Base-by-base conservation (phyloP, 2,113 vertebrate species). In the Cebidichthys violaceus region DNA sequence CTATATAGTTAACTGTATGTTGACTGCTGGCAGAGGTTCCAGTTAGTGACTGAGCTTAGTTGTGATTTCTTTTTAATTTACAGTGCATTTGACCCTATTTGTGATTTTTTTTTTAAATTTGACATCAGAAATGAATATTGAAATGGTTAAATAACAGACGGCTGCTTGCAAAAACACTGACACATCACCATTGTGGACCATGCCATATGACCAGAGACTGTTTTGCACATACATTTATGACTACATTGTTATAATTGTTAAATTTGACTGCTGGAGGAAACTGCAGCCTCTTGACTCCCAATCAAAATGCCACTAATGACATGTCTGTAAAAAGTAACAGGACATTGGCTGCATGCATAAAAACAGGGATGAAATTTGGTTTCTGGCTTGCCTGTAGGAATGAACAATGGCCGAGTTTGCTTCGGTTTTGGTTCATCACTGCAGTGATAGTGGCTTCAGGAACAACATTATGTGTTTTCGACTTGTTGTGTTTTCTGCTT, bases 271-370 rank as follows among this genome's bases (percentile, higher is more conserved):
- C 61, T n/a, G 22, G 55, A 68, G 54, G 43, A 77, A 45, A 27
- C 60, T 31, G 22, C 33, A 29, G 20, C 24, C 10, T 61, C 10
- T 64, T 50, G 13, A 57, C 29, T 66, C 24, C 33, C 37, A 84
- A 77, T 77, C 60, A 74, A 70, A 52, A 57, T 22, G 2, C 52
- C 70, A 82, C 37, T 57, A 67, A 82, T 74, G 18, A 82, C 45
- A 66, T 37, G 70, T 62, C 78, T 79, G 20, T 43, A 27, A 54
- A 55, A 47, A n/a, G 29, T 15, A 13, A 9, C 24, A 35, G 20
- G 22, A 6, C 43, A 50, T 17, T 59, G 17, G 2, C 62, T 43
- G 8, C 18, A 39, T 27, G n/a, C 37, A 64, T 27, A 24, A 79
- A 62, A 20, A 31, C 62, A 39, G 35, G 3, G 45, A 24, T 50